Evolutionary conservation across 1,140 invertebrate genomes (phyloP), one percentile per base, ranked within the genome.

Genomic region (Calliphora vicina): DNA sequence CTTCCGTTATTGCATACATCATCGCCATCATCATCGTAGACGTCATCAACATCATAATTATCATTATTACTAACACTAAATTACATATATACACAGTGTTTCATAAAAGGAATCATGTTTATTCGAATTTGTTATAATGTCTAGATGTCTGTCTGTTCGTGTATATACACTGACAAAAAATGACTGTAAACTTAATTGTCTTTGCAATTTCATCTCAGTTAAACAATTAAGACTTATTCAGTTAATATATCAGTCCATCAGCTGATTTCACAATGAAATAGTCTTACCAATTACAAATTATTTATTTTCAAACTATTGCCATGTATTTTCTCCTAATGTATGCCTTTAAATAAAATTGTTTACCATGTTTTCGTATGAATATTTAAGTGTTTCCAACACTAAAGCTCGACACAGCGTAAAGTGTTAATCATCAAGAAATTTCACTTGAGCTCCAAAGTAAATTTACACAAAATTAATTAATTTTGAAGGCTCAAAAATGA

Each of bases 371-470:
- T n/a, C n/a, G 42, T 43, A 43, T 50, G 45, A 13, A 50, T 12
- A 12, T 35, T 35, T 35, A 12, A 12, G 12, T 12, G 13, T 50
- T 12, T 13, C 35, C 12, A 17, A 67, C 61, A 10, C 20, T 10
- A 67, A 25, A 67, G 61, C n/a, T 76, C 20, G 73, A 15, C 57
- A 83, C 78, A 72, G 26, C 82, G 82, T 80, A 29, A 83, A 80
- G 82, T 83, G 82, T 83, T 83, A 83, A 81, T 83, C 76, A 83
- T 83, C 29, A 83, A 83, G 82, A 83, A 81, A 80, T 83, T 83
- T 80, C 23, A 12, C 76, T 72, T 83, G 35, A 83, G 61, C 76
- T 71, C 82, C 61, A 80, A 80, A 50, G 78, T 50, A 45, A 80
- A 80, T 80, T 80, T 80, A 50, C 35, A 29, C 26, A 74, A 29